Percentiles rank a stretch among this genome's conserved stretches.
phyloP scores from a whole-genome alignment of 2,888 invertebrate genomes.

The Creontiades dilutus region DNA sequence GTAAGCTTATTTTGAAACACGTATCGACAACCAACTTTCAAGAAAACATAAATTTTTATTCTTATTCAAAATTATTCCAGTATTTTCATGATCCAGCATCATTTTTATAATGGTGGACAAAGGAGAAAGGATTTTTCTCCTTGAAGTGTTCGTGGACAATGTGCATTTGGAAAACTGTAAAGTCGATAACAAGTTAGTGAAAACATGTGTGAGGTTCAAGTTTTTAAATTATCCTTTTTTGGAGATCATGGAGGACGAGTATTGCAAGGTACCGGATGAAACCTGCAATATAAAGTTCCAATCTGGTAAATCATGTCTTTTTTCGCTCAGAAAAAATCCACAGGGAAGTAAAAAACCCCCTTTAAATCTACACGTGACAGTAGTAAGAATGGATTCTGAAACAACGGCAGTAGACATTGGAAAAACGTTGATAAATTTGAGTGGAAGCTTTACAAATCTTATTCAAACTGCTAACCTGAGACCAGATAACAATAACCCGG shows the following conservation, averaged over 20 bases:
- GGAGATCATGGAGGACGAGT: slow-evolving; percentile 75
- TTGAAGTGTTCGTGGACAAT: slow-evolving; percentile 75
- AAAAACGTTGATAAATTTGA: slow-evolving; percentile 72
- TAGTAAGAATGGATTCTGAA: slow-evolving; percentile 64
- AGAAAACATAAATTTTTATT: neutral
- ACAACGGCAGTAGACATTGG: slow-evolving; percentile 70
- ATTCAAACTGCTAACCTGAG: slow-evolving; percentile 69
- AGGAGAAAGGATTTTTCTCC: slow-evolving; percentile 74
- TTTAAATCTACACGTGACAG: slow-evolving; percentile 71
- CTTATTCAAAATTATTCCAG: neutral
- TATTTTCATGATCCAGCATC: neutral
- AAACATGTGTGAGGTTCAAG: slow-evolving; percentile 74
- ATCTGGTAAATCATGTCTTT: slow-evolving; percentile 76
- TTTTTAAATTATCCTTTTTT: slow-evolving; percentile 74
- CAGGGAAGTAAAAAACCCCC: slow-evolving; percentile 44
- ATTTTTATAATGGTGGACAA: slow-evolving; percentile 60
- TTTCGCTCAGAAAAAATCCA: slow-evolving; percentile 71
- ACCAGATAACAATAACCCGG: slow-evolving; percentile 46
- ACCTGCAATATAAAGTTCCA: slow-evolving; percentile 72
- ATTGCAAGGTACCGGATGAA: slow-evolving; percentile 65
- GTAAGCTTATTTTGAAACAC: neutral
- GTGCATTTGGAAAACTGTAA: slow-evolving; percentile 72
- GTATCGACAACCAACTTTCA: neutral
- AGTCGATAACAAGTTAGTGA: slow-evolving; percentile 58
- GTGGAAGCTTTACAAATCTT: slow-evolving; percentile 74